Evolutionary conservation across 2,888 invertebrate genomes (phyloP).

Genomic region (Cerastis rubricosa): DNA sequence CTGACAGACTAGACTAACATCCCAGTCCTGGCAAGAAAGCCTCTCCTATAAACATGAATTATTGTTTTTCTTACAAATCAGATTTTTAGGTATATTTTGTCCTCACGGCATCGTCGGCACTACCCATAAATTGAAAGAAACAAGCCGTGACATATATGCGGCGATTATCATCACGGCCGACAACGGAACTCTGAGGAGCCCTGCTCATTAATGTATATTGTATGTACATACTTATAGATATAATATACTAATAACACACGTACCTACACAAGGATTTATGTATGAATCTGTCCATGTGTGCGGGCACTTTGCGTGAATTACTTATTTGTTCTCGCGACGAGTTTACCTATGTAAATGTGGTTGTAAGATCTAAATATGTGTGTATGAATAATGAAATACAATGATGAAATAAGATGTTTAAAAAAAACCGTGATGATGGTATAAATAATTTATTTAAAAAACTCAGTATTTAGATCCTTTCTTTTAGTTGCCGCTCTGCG

Average conservation of each 20-base stretch:
- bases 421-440: neutral
- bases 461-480: neutral
- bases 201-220: conserved; percentile 18
- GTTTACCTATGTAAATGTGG: conserved; percentile 40
- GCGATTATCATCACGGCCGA: conserved; percentile 36
- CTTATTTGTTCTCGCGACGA: conserved; percentile 39
- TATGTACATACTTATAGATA: conserved; percentile 4
- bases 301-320: conserved; percentile 35
- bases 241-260: conserved; percentile 13
- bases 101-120: neutral
- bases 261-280: conserved; percentile 11
- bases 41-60: neutral
- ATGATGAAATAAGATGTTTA: neutral
- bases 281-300: conserved; percentile 32
- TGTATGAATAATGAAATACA: neutral
- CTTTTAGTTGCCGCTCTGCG: neutral
- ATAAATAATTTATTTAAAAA: neutral
- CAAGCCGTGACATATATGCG: conserved; percentile 31
- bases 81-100: neutral
- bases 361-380: conserved; percentile 31
- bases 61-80: conserved; percentile 5
- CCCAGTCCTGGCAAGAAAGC: neutral
- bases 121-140: conserved; percentile 32
- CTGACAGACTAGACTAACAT: neutral
- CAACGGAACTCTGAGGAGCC: conserved; percentile 30